These are phyloP conservation scores for Aethes cnicana DNA, from an alignment of 2,888 invertebrate genomes.

Conservation along the genomic window DNA sequence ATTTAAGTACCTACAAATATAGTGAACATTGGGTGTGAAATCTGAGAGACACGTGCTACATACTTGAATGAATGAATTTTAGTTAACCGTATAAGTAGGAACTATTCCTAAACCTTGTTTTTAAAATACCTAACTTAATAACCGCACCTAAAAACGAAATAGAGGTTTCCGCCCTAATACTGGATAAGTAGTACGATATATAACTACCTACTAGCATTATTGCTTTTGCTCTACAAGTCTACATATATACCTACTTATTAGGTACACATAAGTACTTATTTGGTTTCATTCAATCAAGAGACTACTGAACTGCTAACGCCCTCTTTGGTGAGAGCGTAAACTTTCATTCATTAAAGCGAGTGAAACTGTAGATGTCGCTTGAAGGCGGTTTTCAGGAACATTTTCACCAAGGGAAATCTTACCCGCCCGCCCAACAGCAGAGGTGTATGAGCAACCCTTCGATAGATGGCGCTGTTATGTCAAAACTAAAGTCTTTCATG, in stretches of 20 bases:
- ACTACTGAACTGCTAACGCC: neutral
- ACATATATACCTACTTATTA: neutral
- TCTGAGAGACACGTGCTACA: too few relatives aligned
- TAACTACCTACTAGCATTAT: constrained; percentile 6
- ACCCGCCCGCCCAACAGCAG: neutral
- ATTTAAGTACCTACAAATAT: too few relatives aligned
- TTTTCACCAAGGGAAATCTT: neutral
- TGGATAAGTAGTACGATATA: constrained; percentile 9
- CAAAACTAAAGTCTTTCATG: too few relatives aligned
- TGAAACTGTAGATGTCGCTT: constrained; percentile 22
- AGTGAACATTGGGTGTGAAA: too few relatives aligned
- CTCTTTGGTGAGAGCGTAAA: constrained; percentile 1
- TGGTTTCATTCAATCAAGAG: constrained; percentile 12
- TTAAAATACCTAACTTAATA: too few relatives aligned
- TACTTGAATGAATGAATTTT: too few relatives aligned
- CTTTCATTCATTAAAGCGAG: neutral
- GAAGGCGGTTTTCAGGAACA: neutral
- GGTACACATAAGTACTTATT: neutral
- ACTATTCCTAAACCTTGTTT: too few relatives aligned
- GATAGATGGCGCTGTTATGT: constrained; percentile 12
- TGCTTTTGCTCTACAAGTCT: constrained; percentile 1
- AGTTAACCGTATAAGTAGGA: too few relatives aligned
- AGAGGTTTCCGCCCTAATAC: neutral
- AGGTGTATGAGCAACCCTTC: neutral
- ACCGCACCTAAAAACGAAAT: constrained; percentile 1